A percentile compares a stretch with the other conserved stretches of the same genome.
phyloP scores from a whole-genome alignment of 2,797 vertebrate species.

The Pantherophis alleghaniensis region DNA sequence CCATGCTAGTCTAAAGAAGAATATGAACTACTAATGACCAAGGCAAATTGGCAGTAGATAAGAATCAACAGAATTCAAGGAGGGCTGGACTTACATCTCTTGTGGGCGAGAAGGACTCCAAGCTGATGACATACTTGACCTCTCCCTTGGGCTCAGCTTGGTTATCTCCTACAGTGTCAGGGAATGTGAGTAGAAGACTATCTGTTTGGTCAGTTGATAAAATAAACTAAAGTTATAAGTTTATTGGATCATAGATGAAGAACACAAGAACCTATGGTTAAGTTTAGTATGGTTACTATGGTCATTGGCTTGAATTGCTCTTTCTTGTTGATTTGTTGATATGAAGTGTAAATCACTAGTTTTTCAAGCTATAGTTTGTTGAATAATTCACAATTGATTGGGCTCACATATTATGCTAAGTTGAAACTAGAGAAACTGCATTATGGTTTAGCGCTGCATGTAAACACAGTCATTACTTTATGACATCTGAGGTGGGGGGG shows the following conservation, averaged over 20 bases:
- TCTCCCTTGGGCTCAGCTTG: too few relatives aligned
- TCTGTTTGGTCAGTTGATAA: too few relatives aligned
- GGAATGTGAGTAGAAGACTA: too few relatives aligned
- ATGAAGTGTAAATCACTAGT: background rate
- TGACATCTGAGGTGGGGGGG: too few relatives aligned
- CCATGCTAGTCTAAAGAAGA: background rate
- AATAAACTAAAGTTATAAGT: too few relatives aligned
- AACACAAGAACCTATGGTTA: too few relatives aligned
- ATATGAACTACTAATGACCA: background rate
- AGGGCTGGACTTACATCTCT: background rate
- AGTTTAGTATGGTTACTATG: too few relatives aligned
- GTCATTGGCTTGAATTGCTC: background rate
- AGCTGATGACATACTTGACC: too few relatives aligned
- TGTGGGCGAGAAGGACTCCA: background rate
- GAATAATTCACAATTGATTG: background rate
- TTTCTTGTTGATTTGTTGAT: background rate
- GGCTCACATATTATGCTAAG: background rate
- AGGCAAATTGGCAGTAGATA: background rate
- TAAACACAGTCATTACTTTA: background rate
- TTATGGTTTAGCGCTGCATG: background rate
- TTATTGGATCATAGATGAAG: too few relatives aligned
- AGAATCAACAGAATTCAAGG: background rate
- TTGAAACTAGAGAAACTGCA: background rate
- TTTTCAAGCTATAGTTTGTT: background rate
- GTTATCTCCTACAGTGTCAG: too few relatives aligned